Conservation (phyloP, 2,797 vertebrate species). For the Benthosema pterotum region DNA sequence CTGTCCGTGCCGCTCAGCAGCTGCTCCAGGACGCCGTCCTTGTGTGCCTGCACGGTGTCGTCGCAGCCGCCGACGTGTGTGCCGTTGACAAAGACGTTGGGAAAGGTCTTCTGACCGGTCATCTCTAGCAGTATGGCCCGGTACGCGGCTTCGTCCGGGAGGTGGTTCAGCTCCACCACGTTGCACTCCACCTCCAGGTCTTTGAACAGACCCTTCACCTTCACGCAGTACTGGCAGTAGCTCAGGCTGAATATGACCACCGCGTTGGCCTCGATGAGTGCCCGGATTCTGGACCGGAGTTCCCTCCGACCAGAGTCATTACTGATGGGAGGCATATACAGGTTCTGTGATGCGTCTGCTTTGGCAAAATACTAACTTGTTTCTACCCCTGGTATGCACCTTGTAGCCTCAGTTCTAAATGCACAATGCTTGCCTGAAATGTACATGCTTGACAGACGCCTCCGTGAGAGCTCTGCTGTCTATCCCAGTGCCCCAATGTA, state of each 20-base stretch:
- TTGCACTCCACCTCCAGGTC: conserved; percentile 84
- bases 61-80: conserved; percentile 93
- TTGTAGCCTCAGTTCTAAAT: too few relatives aligned
- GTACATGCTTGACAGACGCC: too few relatives aligned
- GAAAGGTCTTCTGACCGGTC: conserved; percentile 93
- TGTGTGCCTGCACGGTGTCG: conserved; percentile 88
- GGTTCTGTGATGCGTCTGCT: too few relatives aligned
- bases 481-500: too few relatives aligned
- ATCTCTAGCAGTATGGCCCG: conserved; percentile 89
- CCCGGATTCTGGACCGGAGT: conserved; percentile 80
- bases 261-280: conserved; percentile 84
- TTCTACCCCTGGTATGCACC: neutral
- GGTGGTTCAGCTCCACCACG: conserved; percentile 86
- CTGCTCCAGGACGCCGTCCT: conserved; percentile 87
- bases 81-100: conserved; percentile 95
- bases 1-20: conserved; percentile 77
- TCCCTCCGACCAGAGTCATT: conserved; percentile 79
- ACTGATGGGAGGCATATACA: conserved; percentile 81
- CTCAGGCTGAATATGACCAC: conserved; percentile 95
- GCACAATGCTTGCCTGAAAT: too few relatives aligned
- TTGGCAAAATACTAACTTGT: too few relatives aligned
- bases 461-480: too few relatives aligned
- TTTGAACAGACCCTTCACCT: conserved; percentile 92
- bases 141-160: conserved; percentile 85
- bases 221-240: conserved; percentile 88